Evolutionary conservation across 2,113 vertebrate species (phyloP), one percentile per base, ranked within the genome.

Genomic region (Ophthalmolycus amberensis): DNA sequence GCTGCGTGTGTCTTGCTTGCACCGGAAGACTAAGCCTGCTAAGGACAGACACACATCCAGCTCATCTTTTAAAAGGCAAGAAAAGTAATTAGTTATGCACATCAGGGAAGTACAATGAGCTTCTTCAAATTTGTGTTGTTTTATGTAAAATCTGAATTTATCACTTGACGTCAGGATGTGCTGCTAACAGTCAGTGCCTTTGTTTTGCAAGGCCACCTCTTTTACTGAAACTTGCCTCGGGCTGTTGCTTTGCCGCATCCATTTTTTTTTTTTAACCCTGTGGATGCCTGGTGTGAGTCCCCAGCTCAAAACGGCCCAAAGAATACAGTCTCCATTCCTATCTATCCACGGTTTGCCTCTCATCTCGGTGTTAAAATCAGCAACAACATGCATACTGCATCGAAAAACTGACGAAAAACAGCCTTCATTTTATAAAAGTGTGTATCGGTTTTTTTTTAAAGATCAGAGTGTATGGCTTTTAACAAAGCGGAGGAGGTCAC

Each of bases 81-180:
- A 93, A 78, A 88, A 85, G 94, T 93, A 85, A 98, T 98, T 97
- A 96, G 96, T 94, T 96, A 96, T 89, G 96, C 96, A 94, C 94
- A 94, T 95, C 90, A 95, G 92, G 87, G 94, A 93, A 93, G 93
- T 88, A 97, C 95, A 97, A 95, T 92, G 88, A 92, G 84, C 90
- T 95, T 95, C 94, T 95, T 94, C 89, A 89, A 94, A 93, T 88
- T 79, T 86, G 79, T 91, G 94, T 85, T 87, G 96, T 94, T 95
- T 96, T 94, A 95, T 95, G 92, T 95, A 93, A 96, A 95, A 96
- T 95, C 94, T 93, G 91, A 91, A 95, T 95, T 94, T 95, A 87
- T 94, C 95, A 96, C 94, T 90, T 98, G 96, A 99, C 95, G 95
- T 98, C 95, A 97, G 94, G 92, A 91, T 95, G 92, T 91, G 93